A percentile compares a stretch with the other conserved stretches of the same genome.
These are phyloP conservation scores for Xenopus borealis DNA, from an alignment of 2,113 vertebrate species.

Conservation along the genomic window DNA sequence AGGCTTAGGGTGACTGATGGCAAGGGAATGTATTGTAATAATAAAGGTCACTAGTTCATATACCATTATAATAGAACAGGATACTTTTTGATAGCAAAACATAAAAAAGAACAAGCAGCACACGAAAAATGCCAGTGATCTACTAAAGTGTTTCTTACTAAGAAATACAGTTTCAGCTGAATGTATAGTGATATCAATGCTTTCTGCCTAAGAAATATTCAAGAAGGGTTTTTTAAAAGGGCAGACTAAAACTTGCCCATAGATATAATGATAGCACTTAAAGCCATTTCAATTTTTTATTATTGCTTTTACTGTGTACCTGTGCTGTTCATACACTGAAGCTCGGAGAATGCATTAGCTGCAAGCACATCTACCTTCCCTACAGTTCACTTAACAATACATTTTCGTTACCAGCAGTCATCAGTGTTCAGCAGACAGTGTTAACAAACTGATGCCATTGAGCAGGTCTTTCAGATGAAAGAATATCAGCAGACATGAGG, in stretches of 20 bases:
- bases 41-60: no score
- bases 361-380: conserved; percentile 48
- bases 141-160: background rate
- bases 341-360: conserved; percentile 59
- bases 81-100: background rate
- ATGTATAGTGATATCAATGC: conserved; percentile 44
- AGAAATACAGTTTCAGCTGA: background rate
- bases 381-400: conserved; percentile 56
- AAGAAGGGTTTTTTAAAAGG: conserved; percentile 54
- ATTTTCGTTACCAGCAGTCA: conserved; percentile 49
- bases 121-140: background rate
- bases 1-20: no score
- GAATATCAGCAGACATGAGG: conserved; percentile 36
- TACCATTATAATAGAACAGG: no score
- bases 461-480: conserved; percentile 38
- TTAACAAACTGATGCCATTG: conserved; percentile 54
- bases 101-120: background rate
- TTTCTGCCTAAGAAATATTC: conserved; percentile 53
- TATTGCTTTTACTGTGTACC: conserved; percentile 65
- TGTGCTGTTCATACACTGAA: conserved; percentile 56
- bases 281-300: conserved; percentile 65
- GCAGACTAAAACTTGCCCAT: conserved; percentile 55
- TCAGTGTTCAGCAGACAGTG: conserved; percentile 49
- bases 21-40: no score
- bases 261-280: conserved; percentile 64